Conservation (phyloP, 1,140 invertebrate species). For the Aporrectodea caliginosa region DNA sequence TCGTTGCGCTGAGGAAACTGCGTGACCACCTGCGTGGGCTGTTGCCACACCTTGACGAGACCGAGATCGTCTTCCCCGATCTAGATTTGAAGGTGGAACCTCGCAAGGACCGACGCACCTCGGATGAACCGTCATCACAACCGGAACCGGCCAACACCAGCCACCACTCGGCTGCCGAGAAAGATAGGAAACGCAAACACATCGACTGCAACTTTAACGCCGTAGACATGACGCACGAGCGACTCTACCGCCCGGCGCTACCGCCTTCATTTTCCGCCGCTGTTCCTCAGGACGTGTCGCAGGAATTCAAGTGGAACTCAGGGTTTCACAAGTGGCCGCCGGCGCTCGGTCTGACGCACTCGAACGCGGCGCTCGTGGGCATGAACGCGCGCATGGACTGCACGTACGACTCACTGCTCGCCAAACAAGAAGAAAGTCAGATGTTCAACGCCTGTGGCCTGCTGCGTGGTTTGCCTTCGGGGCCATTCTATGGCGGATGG, state of each 20-base stretch:
- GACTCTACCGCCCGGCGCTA: neutral
- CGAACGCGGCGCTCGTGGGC: neutral
- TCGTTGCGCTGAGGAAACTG: constrained; percentile 88
- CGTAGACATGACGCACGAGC: neutral
- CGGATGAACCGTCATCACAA: neutral
- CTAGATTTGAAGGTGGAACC: constrained; percentile 47
- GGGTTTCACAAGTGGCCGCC: neutral
- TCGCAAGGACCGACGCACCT: constrained; percentile 35
- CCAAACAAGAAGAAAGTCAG: neutral
- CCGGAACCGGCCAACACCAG: too few species aligned
- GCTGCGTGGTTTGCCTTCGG: neutral
- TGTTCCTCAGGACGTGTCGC: neutral
- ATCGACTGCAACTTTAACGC: neutral
- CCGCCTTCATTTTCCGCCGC: neutral
- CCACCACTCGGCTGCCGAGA: neutral
- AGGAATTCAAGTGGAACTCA: neutral
- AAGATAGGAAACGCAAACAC: neutral
- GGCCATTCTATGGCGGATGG: neutral
- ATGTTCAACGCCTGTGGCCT: neutral
- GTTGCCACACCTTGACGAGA: constrained; percentile 80
- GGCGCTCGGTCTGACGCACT: neutral
- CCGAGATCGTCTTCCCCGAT: constrained; percentile 79
- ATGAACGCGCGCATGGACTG: neutral
- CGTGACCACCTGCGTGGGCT: constrained; percentile 88
- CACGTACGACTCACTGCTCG: neutral